A percentile compares a stretch with the other conserved stretches of the same genome.
These are phyloP conservation scores for Zapornia atra DNA, from an alignment of 2,113 vertebrate species.

Conservation along the genomic window DNA sequence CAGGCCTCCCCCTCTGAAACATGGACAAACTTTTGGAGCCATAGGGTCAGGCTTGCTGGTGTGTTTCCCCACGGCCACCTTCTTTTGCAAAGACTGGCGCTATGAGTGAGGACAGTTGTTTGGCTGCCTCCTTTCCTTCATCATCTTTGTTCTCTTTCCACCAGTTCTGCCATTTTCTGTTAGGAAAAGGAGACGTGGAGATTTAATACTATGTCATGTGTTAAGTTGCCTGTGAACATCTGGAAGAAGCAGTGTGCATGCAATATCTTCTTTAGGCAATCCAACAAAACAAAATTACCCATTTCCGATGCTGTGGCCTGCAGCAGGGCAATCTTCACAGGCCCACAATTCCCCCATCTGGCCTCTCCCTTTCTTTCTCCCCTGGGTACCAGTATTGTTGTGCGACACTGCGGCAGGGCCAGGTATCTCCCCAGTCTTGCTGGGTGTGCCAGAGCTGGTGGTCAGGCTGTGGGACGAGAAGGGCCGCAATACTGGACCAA, in stretches of 20 bases:
- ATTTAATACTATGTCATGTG: neutral
- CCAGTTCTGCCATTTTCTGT: neutral
- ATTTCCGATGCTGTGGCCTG: neutral
- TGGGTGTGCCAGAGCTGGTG: rapidly evolving
- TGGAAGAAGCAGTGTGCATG: neutral
- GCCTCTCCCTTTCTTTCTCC: neutral
- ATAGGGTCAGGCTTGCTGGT: neutral
- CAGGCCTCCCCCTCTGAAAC: neutral
- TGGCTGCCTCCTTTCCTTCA: neutral
- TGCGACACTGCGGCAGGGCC: neutral
- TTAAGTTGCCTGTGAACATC: neutral
- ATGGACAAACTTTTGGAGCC: neutral
- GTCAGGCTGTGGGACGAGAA: neutral
- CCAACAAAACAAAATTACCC: neutral
- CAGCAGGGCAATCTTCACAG: neutral
- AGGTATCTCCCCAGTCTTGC: neutral
- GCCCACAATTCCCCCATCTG: neutral
- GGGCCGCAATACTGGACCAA: neutral
- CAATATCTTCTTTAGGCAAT: neutral
- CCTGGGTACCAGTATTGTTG: neutral
- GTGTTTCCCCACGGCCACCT: neutral
- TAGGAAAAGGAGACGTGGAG: neutral
- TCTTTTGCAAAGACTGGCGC: neutral
- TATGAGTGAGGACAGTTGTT: neutral
- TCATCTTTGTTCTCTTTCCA: neutral